Evolutionary conservation across 2,113 vertebrate genomes (phyloP).

Genomic region (Nettapus auritus): DNA sequence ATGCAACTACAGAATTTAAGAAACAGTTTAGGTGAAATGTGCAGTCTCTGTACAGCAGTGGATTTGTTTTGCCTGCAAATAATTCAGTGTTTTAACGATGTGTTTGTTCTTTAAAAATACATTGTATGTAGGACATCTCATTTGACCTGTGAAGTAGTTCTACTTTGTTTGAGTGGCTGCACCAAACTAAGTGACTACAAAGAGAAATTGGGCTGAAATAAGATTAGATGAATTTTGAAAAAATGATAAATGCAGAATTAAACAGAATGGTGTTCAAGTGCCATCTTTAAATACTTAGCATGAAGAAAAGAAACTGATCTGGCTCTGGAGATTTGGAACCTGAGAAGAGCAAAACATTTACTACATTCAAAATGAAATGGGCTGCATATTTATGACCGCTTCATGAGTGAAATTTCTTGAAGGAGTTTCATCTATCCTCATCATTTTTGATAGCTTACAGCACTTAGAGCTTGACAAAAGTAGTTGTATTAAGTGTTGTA

Average conservation of each 20-base stretch:
- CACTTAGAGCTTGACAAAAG: constrained; percentile 30
- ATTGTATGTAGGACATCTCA: background rate
- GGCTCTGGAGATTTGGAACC: background rate
- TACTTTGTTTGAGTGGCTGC: background rate
- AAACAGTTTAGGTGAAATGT: background rate
- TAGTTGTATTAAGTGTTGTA: constrained; percentile 24
- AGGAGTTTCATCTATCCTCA: background rate
- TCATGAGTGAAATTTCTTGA: background rate
- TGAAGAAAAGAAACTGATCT: background rate
- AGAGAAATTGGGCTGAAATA: background rate
- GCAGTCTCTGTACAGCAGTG: background rate
- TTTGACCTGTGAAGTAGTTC: background rate
- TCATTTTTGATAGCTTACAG: background rate
- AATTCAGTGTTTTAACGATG: background rate
- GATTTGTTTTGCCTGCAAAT: constrained; percentile 8
- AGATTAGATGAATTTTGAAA: background rate
- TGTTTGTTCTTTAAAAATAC: background rate
- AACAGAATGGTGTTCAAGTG: constrained; percentile 1
- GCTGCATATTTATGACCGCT: background rate
- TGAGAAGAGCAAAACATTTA: background rate
- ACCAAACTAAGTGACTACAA: background rate
- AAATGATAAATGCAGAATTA: background rate
- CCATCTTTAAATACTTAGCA: background rate
- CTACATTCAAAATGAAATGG: background rate
- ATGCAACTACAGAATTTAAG: background rate